A percentile compares a stretch with the other conserved stretches of the same genome.
These are phyloP conservation scores for Peromyscus polionotus DNA, from an alignment of 2,113 vertebrate species.

Conservation along the genomic window DNA sequence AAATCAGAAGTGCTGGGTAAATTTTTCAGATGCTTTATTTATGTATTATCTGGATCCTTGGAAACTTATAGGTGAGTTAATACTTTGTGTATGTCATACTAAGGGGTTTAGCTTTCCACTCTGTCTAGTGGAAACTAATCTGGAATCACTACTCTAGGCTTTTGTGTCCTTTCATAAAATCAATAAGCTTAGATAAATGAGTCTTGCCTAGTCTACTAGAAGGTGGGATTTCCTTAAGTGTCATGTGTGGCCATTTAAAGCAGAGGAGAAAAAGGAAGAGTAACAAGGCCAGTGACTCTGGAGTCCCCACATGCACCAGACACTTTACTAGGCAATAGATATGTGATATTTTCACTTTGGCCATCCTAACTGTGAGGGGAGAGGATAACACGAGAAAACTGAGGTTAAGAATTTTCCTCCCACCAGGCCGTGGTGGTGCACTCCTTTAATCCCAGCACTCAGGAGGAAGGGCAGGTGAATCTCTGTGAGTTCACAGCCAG, in stretches of 20 bases:
- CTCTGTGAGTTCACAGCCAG: too few relatives aligned
- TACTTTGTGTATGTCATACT: not conserved
- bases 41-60: not conserved
- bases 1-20: not conserved
- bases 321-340: not conserved
- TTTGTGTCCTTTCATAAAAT: not conserved
- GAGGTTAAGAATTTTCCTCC: not conserved
- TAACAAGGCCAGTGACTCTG: not conserved
- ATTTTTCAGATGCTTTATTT: not conserved
- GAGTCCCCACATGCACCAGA: not conserved
- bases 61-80: slow-evolving; percentile 4
- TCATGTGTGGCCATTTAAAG: not conserved
- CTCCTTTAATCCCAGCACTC: too few relatives aligned
- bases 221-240: not conserved
- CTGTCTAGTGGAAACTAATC: not conserved
- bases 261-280: not conserved
- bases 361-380: not conserved
- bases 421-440: too few relatives aligned
- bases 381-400: not conserved
- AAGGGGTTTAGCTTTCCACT: not conserved
- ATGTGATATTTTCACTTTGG: not conserved
- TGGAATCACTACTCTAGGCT: not conserved
- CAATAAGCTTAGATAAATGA: not conserved
- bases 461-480: too few relatives aligned
- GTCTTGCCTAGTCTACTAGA: not conserved